These are phyloP conservation scores for Brachionichthys hirsutus DNA, from an alignment of 2,113 vertebrate species.

Conservation along the genomic window DNA sequence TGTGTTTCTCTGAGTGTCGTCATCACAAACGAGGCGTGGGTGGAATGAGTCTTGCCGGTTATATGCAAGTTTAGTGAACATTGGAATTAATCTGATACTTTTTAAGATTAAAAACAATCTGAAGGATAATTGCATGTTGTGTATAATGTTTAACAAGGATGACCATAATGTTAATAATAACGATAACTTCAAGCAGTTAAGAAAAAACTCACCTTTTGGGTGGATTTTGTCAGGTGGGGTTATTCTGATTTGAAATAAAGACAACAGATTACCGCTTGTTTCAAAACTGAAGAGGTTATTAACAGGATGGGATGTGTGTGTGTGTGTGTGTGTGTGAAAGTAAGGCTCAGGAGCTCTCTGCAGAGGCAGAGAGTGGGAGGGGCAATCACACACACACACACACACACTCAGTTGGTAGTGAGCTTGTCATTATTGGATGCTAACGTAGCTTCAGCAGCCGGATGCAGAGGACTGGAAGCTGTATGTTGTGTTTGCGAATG, in stretches of 20 bases:
- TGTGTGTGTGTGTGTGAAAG: slow-evolving; percentile 24
- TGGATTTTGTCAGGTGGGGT: slow-evolving; percentile 26
- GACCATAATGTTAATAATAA: no score
- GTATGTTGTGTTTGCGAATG: slow-evolving; percentile 16
- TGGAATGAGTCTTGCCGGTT: no score
- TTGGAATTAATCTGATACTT: no score
- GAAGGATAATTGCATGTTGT: no score
- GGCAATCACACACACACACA: slow-evolving; percentile 38
- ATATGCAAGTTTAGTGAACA: no score
- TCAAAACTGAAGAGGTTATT: neutral
- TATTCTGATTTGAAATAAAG: slow-evolving; percentile 15
- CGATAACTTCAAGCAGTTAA: no score
- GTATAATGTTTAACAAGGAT: no score
- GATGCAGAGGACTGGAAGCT: slow-evolving; percentile 31
- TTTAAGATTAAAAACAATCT: no score
- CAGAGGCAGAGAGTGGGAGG: slow-evolving; percentile 63
- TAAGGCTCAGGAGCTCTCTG: slow-evolving; percentile 47
- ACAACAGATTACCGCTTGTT: slow-evolving; percentile 7
- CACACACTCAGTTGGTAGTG: slow-evolving; percentile 39
- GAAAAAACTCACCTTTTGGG: slow-evolving; percentile 26
- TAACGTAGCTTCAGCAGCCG: slow-evolving; percentile 54
- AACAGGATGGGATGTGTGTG: neutral
- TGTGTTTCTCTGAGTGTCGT: slow-evolving; percentile 34
- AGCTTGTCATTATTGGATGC: slow-evolving; percentile 57
- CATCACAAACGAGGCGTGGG: slow-evolving; percentile 32